A percentile compares a stretch with the other conserved stretches of the same genome.
Conservation (phyloP, 2,113 vertebrate genomes). For the Crocuta crocuta region DNA sequence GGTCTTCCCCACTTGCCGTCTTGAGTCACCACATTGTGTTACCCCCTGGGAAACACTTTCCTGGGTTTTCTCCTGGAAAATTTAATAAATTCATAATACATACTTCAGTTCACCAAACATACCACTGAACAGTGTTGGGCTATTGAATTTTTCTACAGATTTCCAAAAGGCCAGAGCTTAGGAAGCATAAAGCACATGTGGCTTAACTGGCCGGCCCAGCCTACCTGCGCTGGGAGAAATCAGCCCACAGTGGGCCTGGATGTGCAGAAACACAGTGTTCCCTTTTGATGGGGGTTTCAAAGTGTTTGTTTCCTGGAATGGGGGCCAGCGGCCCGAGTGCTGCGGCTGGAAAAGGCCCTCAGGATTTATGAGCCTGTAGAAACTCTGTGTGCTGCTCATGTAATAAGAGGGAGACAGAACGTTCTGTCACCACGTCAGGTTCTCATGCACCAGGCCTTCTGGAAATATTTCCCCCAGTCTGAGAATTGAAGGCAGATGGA, state of each 20-base stretch:
- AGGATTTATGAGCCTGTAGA: slow-evolving; percentile 65
- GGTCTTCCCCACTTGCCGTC: background rate
- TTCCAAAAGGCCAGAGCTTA: slow-evolving; percentile 70
- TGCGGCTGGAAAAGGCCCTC: slow-evolving; percentile 64
- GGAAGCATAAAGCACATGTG: slow-evolving; percentile 74
- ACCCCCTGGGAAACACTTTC: background rate
- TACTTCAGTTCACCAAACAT: slow-evolving; percentile 60
- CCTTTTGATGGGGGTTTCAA: slow-evolving; percentile 78
- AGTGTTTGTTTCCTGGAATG: slow-evolving; percentile 79
- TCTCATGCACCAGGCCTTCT: slow-evolving; percentile 32
- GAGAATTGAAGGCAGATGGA: slow-evolving; percentile 68
- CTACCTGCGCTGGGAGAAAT: slow-evolving; percentile 76
- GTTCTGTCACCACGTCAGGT: slow-evolving; percentile 48
- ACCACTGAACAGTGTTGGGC: slow-evolving; percentile 68
- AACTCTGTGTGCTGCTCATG: background rate
- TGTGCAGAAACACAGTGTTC: slow-evolving; percentile 83
- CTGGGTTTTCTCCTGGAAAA: slow-evolving; percentile 14
- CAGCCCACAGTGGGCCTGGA: slow-evolving; percentile 65
- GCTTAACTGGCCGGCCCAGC: slow-evolving; percentile 68
- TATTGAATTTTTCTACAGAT: slow-evolving; percentile 74
- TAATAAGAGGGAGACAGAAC: slow-evolving; percentile 60
- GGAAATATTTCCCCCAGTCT: slow-evolving; percentile 58
- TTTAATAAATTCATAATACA: slow-evolving; percentile 57
- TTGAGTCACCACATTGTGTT: background rate
- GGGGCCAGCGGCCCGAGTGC: slow-evolving; percentile 31